Conservation (phyloP, 1,140 invertebrate genomes). For the Sminthurinus signatus region DNA sequence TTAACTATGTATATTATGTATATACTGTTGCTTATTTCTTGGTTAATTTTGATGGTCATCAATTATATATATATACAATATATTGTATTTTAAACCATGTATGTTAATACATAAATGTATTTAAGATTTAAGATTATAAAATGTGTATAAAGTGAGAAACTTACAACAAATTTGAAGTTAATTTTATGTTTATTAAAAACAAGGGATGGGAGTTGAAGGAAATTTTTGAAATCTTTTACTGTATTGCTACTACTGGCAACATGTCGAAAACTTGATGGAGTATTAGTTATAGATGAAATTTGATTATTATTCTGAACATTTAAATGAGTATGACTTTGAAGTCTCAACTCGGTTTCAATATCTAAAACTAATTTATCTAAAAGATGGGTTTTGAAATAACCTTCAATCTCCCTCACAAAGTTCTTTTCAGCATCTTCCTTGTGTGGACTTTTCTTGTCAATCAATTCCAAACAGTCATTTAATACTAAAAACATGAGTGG, state of each 20-base stretch:
- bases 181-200: slow-evolving; percentile 47
- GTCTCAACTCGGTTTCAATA: slow-evolving; percentile 82
- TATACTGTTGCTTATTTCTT: neutral
- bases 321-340: slow-evolving; percentile 85
- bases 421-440: slow-evolving; percentile 29
- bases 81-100: too few relatives aligned
- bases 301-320: slow-evolving; percentile 56
- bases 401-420: slow-evolving; percentile 29
- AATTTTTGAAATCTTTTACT: slow-evolving; percentile 50
- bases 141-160: slow-evolving; percentile 5
- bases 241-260: slow-evolving; percentile 53
- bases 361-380: slow-evolving; percentile 70
- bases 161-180: slow-evolving; percentile 39
- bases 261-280: neutral
- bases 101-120: too few relatives aligned
- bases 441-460: slow-evolving; percentile 34
- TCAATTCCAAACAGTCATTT: slow-evolving; percentile 29
- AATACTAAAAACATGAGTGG: slow-evolving; percentile 27
- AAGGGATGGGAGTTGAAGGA: slow-evolving; percentile 53
- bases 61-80: too few relatives aligned
- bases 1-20: neutral
- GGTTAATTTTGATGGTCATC: neutral
- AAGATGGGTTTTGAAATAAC: slow-evolving; percentile 47
- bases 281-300: too few relatives aligned
- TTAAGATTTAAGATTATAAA: too few relatives aligned